These are phyloP conservation scores for Prinia subflava DNA, from an alignment of 2,113 vertebrate species.

Conservation along the genomic window DNA sequence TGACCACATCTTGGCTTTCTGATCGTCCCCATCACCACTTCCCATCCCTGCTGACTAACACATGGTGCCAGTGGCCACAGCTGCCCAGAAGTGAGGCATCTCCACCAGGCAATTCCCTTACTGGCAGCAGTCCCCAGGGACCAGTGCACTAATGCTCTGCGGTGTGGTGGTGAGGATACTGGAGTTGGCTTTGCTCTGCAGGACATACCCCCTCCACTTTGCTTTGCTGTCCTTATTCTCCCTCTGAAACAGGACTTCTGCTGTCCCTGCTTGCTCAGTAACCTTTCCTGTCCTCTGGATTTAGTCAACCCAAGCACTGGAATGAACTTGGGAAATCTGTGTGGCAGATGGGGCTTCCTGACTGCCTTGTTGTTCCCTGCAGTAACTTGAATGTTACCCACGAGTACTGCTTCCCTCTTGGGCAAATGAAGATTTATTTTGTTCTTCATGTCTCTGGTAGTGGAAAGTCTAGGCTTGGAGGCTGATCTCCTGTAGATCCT, in stretches of 20 bases:
- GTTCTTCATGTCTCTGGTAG: not conserved
- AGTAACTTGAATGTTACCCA: not conserved
- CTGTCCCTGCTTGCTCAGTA: not conserved
- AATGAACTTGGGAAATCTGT: not conserved
- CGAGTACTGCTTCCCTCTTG: rapidly evolving
- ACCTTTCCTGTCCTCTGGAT: not conserved
- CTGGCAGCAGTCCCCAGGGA: not conserved
- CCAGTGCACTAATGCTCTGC: not conserved
- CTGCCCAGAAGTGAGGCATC: not conserved
- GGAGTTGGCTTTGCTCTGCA: not conserved
- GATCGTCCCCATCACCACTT: rapidly evolving
- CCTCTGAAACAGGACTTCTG: not conserved
- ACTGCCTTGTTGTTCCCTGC: not conserved
- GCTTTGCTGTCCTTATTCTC: not conserved
- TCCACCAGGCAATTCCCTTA: not conserved
- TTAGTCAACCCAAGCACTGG: not conserved
- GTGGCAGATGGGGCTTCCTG: rapidly evolving
- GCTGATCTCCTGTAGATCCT: not conserved
- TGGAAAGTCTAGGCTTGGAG: not conserved
- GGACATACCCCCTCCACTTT: not conserved
- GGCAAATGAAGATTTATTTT: not conserved
- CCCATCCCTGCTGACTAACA: not conserved
- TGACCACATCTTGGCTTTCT: not conserved
- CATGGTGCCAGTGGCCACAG: rapidly evolving
- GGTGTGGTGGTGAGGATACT: not conserved